Evolutionary conservation across 2,888 invertebrate species (phyloP).

Genomic region (Protonemura montana): DNA sequence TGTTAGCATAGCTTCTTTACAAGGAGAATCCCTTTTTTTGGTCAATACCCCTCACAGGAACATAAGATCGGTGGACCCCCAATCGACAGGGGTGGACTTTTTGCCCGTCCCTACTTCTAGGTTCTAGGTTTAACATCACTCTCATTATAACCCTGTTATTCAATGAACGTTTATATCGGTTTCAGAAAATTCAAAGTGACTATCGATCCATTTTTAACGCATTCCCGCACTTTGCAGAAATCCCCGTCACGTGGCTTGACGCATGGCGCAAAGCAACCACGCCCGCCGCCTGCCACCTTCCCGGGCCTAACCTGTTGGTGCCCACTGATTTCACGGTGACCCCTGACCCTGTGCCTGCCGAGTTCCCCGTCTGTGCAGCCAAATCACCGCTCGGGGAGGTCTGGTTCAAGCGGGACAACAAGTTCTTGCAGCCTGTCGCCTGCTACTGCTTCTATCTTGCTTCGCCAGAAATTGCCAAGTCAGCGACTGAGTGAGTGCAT

Average conservation of each 20-base stretch:
- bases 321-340: slow-evolving; percentile 74
- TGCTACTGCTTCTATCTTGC: slow-evolving; percentile 76
- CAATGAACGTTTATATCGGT: too few species aligned
- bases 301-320: slow-evolving; percentile 76
- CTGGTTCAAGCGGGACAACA: slow-evolving; percentile 86
- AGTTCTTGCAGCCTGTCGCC: slow-evolving; percentile 82
- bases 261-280: slow-evolving; percentile 69
- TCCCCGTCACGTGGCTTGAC: slow-evolving; percentile 69
- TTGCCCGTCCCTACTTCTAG: too few species aligned
- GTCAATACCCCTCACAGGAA: too few species aligned
- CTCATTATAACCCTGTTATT: too few species aligned
- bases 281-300: slow-evolving; percentile 70
- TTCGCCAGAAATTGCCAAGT: slow-evolving; percentile 61
- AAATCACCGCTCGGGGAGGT: slow-evolving; percentile 64
- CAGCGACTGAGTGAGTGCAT: neutral
- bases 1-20: too few species aligned
- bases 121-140: too few species aligned
- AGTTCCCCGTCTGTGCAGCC: neutral
- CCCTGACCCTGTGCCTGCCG: slow-evolving; percentile 57
- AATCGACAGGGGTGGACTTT: too few species aligned
- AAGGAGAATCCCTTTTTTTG: too few species aligned
- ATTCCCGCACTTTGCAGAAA: too few species aligned
- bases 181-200: too few species aligned
- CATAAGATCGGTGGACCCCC: too few species aligned
- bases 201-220: too few species aligned